These are phyloP conservation scores for Falco columbarius DNA, from an alignment of 2,797 vertebrate genomes.

Conservation along the genomic window DNA sequence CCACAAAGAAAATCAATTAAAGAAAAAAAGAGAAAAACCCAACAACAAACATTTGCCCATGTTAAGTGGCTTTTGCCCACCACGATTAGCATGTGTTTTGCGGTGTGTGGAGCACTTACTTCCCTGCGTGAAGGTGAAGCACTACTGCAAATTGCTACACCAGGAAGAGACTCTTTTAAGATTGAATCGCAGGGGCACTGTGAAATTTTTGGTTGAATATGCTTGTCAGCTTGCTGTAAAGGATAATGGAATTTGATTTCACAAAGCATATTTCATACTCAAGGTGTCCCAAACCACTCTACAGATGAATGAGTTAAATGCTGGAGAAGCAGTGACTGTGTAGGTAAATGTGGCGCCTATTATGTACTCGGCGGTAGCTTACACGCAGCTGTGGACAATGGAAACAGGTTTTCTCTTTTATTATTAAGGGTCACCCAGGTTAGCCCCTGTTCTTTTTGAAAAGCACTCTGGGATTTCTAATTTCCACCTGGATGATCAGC, in stretches of 20 bases:
- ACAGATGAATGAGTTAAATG: slow-evolving; percentile 56
- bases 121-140: background rate
- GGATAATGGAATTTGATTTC: slow-evolving; percentile 66
- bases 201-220: slow-evolving; percentile 60
- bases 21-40: background rate
- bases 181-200: slow-evolving; percentile 24
- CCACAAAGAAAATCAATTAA: background rate
- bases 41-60: background rate
- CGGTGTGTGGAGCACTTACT: background rate
- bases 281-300: slow-evolving; percentile 48
- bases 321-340: slow-evolving; percentile 1
- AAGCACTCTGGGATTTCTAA: slow-evolving; percentile 74
- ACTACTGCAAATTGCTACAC: slow-evolving; percentile 17
- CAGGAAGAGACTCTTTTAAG: slow-evolving; percentile 10
- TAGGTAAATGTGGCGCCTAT: slow-evolving; percentile 50
- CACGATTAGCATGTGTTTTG: background rate
- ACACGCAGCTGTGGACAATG: slow-evolving; percentile 65
- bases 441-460: slow-evolving; percentile 67
- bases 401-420: slow-evolving; percentile 62
- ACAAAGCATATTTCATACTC: slow-evolving; percentile 39
- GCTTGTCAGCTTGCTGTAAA: slow-evolving; percentile 22
- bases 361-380: slow-evolving; percentile 31
- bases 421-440: slow-evolving; percentile 59
- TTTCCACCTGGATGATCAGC: slow-evolving; percentile 74
- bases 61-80: background rate